Base-by-base conservation (phyloP, 2,797 vertebrate species). In the Gastrophryne carolinensis region DNA sequence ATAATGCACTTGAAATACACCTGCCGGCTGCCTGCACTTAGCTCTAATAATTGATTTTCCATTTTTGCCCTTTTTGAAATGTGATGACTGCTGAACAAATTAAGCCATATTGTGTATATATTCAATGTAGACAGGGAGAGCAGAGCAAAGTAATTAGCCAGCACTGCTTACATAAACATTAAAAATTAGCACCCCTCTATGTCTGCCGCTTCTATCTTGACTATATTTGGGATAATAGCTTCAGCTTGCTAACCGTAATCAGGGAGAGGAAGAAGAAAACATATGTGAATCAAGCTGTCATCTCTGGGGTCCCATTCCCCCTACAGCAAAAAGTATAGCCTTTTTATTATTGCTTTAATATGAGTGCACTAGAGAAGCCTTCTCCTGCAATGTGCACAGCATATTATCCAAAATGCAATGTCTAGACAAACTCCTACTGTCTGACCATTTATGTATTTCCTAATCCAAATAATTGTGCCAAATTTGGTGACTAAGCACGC, bases 351-450 rank as follows among this genome's bases (percentile, higher is more conserved):
- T 50, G 53, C 41, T 82, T 84, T 83, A 87, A 86, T 81, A 80
- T 52, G 66, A 81, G 82, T 83, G 85, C 88, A 27, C 87, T 87
- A 88, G 80, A 79, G 79, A 70, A 60, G 77, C 86, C 86, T 88
- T 85, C 86, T 79, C 86, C 82, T 85, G 87, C 87, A 84, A 88
- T 87, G 53, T 64, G 15, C 50, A 77, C 78, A 78, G 73, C 49
- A 69, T 76, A 79, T 85, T 75, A 84, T 88, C 87, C 86, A 87
- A 88, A 90, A 90, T 84, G 88, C 83, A 81, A 83, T 58, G 89
- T 93, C 91, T 91, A 92, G 91, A 92, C 91, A 85, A 81, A 89
- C 90, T 91, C 90, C 89, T 87, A 89, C 89, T 86, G 87, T 88
- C 90, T 91, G 90, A 88, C 90, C 89, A 90, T 89, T 87, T 81